Evolutionary conservation across 2,888 invertebrate genomes (phyloP).

Genomic region (Nowickia ferox): DNA sequence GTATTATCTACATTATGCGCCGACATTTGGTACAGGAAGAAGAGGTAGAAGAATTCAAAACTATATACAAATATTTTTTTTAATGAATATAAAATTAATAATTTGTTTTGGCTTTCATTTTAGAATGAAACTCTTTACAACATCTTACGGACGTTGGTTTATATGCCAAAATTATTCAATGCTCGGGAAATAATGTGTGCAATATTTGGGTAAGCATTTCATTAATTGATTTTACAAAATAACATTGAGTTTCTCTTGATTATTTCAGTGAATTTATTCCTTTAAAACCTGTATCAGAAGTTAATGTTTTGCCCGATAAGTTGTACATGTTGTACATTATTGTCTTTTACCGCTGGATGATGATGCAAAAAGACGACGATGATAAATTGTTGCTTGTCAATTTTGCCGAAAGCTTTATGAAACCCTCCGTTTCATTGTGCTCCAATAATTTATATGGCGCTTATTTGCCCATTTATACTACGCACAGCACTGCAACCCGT

Average conservation of each 20-base stretch:
- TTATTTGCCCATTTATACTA: constrained; percentile 75
- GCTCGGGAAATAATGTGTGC: constrained; percentile 75
- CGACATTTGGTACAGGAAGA: constrained; percentile 72
- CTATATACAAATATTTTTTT: neutral
- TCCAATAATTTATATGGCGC: constrained; percentile 73
- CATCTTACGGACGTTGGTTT: constrained; percentile 71
- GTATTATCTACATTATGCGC: constrained; percentile 75
- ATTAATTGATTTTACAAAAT: neutral
- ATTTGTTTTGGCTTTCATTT: neutral
- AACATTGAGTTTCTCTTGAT: neutral
- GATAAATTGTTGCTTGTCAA: constrained; percentile 74
- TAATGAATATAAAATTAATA: too few relatives aligned
- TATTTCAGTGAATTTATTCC: constrained; percentile 63
- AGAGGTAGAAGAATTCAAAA: constrained; percentile 45
- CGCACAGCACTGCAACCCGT: constrained; percentile 74
- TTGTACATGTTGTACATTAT: constrained; percentile 77
- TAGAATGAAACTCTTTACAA: constrained; percentile 58
- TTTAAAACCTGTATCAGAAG: constrained; percentile 26
- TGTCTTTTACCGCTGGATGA: constrained; percentile 78
- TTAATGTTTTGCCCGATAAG: constrained; percentile 76
- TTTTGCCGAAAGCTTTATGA: constrained; percentile 77
- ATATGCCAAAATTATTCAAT: constrained; percentile 77
- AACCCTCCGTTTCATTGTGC: constrained; percentile 74
- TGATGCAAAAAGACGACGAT: constrained; percentile 73
- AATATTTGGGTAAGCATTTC: constrained; percentile 74